A percentile compares a stretch with the other conserved stretches of the same genome.
Evolutionary conservation across 1,140 invertebrate genomes (phyloP).

Genomic region (Bombus vancouverensis): DNA sequence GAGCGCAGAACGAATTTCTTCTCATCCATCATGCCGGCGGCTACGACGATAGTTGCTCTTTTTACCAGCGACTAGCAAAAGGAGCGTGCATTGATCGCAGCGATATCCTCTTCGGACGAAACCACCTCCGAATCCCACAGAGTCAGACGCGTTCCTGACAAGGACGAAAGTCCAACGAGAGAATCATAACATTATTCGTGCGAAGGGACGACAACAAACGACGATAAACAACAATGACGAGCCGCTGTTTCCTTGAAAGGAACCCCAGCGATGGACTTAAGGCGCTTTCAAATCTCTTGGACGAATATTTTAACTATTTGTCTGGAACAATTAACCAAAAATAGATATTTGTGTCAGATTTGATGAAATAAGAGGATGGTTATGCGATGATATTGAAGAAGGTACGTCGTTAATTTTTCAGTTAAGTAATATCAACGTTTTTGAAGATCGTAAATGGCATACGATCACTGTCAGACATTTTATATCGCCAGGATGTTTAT

Average conservation of each 20-base stretch:
- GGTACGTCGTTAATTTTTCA: neutral
- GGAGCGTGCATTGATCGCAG: constrained; percentile 17
- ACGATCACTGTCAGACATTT: neutral
- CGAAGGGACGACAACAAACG: constrained; percentile 52
- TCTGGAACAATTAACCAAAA: too few species aligned
- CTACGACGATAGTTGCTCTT: constrained; percentile 20
- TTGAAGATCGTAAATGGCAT: neutral
- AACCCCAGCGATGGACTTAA: neutral
- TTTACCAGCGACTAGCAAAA: constrained; percentile 23
- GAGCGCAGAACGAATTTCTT: constrained; percentile 20
- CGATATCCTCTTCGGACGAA: neutral
- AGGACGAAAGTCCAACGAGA: constrained; percentile 47
- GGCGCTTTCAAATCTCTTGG: neutral
- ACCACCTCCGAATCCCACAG: neutral
- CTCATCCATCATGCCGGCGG: constrained; percentile 36
- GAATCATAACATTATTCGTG: constrained; percentile 64
- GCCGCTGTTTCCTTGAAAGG: constrained; percentile 12
- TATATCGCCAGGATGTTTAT: neutral
- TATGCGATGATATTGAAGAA: too few species aligned
- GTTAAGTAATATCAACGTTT: neutral
- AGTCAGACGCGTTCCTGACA: constrained; percentile 46
- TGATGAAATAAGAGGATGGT: neutral
- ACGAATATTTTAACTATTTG: neutral
- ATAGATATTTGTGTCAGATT: too few species aligned
- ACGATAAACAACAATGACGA: constrained; percentile 39